phyloP scores from a whole-genome alignment of 2,113 vertebrate species.

The Lucifuga dentata region DNA sequence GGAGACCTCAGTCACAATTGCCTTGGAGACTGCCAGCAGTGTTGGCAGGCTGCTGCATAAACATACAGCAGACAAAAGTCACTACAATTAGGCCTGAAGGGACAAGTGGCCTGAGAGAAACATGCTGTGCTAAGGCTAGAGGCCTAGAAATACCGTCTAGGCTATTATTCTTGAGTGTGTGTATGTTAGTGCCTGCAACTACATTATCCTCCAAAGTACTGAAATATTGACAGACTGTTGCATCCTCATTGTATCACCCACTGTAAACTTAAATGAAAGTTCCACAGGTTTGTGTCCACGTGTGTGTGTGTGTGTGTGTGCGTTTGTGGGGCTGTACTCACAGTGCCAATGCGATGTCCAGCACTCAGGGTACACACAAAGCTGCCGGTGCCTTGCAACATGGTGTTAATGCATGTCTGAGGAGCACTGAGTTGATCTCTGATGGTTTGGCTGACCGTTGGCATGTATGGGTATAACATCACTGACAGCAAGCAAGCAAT shows the following conservation, averaged over 20 bases:
- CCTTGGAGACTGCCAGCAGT: constrained; percentile 8
- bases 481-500: constrained; percentile 87
- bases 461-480: constrained; percentile 94
- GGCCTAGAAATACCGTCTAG: constrained; percentile 28
- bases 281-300: constrained; percentile 24
- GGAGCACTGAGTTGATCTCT: constrained; percentile 87
- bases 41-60: constrained; percentile 15
- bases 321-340: constrained; percentile 67
- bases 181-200: constrained; percentile 24
- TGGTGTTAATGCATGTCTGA: constrained; percentile 62
- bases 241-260: constrained; percentile 75
- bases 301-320: constrained; percentile 23
- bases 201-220: constrained; percentile 31
- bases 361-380: constrained; percentile 86
- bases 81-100: constrained; percentile 58
- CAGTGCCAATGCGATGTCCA: constrained; percentile 90
- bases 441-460: constrained; percentile 87
- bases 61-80: constrained; percentile 22
- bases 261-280: constrained; percentile 23
- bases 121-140: constrained; percentile 36
- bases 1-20: background rate
- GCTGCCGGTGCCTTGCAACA: constrained; percentile 72
- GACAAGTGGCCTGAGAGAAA: constrained; percentile 75
- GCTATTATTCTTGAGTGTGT: constrained; percentile 42
- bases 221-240: constrained; percentile 67